Percentiles rank a stretch among this genome's conserved stretches.
These are phyloP conservation scores for Hydrotaea diabolus DNA, from an alignment of 2,888 invertebrate genomes.

Conservation along the genomic window DNA sequence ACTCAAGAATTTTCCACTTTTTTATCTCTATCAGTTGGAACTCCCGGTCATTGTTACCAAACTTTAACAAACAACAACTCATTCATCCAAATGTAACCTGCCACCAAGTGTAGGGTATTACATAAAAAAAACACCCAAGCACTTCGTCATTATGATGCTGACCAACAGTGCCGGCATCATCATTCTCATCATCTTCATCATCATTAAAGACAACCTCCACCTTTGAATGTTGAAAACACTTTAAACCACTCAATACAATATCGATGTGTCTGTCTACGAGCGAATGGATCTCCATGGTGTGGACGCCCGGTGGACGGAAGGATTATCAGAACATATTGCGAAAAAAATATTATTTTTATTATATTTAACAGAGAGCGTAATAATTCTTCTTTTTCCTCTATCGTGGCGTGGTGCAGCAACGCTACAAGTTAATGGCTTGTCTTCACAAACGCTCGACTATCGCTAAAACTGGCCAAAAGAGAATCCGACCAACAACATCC, in stretches of 20 bases:
- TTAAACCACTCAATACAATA: slow-evolving; percentile 60
- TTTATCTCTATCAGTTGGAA: too few species aligned
- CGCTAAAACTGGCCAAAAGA: slow-evolving; percentile 29
- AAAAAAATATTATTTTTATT: slow-evolving; percentile 74
- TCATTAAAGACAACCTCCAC: slow-evolving; percentile 67
- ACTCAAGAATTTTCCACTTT: too few species aligned
- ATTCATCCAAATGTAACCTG: too few species aligned
- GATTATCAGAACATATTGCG: slow-evolving; percentile 61
- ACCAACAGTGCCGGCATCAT: slow-evolving; percentile 52
- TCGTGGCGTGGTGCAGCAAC: neutral
- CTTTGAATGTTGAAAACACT: slow-evolving; percentile 53
- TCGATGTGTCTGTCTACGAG: slow-evolving; percentile 19
- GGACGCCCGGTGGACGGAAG: slow-evolving; percentile 7
- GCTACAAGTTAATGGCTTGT: slow-evolving; percentile 59
- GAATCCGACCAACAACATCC: neutral
- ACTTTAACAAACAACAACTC: too few species aligned
- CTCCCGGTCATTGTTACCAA: too few species aligned
- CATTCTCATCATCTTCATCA: slow-evolving; percentile 55
- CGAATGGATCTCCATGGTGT: slow-evolving; percentile 4
- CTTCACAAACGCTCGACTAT: slow-evolving; percentile 36
- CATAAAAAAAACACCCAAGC: slow-evolving; percentile 3
- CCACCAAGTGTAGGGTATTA: neutral
- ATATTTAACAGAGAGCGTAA: slow-evolving; percentile 77
- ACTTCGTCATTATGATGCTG: slow-evolving; percentile 17
- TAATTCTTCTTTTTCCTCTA: slow-evolving; percentile 73